These are phyloP conservation scores for Hofmannophila pseudospretella DNA, from an alignment of 2,888 invertebrate genomes.

Conservation along the genomic window DNA sequence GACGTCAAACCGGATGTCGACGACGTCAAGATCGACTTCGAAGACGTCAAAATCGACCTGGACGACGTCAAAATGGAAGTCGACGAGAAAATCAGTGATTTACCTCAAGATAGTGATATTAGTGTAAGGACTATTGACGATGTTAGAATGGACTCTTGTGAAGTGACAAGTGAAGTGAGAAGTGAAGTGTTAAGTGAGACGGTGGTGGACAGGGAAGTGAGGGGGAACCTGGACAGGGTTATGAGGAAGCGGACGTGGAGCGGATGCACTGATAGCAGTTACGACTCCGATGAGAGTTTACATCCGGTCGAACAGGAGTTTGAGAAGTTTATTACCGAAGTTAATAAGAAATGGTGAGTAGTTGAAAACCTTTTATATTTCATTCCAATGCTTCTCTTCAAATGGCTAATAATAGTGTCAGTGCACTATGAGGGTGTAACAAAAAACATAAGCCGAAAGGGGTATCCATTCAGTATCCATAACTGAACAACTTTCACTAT, in stretches of 20 bases:
- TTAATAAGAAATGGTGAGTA: constrained; percentile 68
- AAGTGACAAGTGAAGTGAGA: background rate
- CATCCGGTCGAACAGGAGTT: constrained; percentile 65
- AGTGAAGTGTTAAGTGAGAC: background rate
- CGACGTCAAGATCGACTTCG: constrained; percentile 17
- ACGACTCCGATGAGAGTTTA: constrained; percentile 60
- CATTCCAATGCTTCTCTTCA: no score
- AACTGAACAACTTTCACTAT: no score
- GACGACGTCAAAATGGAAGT: constrained; percentile 25
- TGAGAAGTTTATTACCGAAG: constrained; percentile 61
- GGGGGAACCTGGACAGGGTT: constrained; percentile 34
- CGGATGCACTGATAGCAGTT: constrained; percentile 54
- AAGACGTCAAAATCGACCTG: constrained; percentile 16
- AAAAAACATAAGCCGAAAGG: no score
- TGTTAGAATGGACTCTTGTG: background rate
- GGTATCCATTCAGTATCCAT: no score
- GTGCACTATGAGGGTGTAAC: no score
- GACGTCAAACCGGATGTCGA: constrained; percentile 15
- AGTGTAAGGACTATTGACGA: constrained; percentile 43
- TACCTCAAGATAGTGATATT: constrained; percentile 46
- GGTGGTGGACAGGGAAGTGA: constrained; percentile 31
- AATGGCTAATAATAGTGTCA: no score
- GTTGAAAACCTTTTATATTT: no score
- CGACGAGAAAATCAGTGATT: constrained; percentile 28
- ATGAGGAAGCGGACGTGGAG: constrained; percentile 54